Evolutionary conservation across 2,113 vertebrate genomes (phyloP).

Genomic region (Thunnus maccoyii): DNA sequence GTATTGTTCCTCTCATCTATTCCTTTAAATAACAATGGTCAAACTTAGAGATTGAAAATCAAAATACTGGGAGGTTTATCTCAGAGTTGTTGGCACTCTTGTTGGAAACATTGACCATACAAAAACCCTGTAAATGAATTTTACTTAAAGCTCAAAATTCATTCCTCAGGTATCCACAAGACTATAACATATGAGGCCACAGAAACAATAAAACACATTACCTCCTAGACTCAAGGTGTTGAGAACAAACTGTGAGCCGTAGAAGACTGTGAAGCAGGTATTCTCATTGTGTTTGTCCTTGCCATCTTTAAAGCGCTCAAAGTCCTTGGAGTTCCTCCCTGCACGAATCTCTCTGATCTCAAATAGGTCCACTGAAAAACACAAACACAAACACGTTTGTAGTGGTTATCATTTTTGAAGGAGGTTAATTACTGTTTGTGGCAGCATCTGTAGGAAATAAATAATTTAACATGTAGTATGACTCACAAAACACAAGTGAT

Average conservation of each 20-base stretch:
- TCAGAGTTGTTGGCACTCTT: too few relatives aligned
- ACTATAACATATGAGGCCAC: too few relatives aligned
- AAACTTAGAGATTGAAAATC: too few relatives aligned
- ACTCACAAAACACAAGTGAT: not conserved
- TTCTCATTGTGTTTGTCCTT: conserved; percentile 88
- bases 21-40: too few relatives aligned
- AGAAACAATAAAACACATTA: conserved; percentile 62
- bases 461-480: not conserved
- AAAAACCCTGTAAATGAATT: too few relatives aligned
- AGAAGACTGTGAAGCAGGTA: conserved; percentile 93
- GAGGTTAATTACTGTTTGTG: not conserved
- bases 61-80: too few relatives aligned
- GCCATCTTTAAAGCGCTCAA: conserved; percentile 91
- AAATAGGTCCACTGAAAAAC: conserved; percentile 92
- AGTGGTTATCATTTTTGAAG: not conserved
- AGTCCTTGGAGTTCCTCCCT: conserved; percentile 95
- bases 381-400: not conserved
- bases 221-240: conserved; percentile 95
- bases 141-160: too few relatives aligned
- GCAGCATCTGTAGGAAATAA: not conserved
- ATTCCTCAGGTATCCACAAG: too few relatives aligned
- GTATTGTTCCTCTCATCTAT: too few relatives aligned
- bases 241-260: conserved; percentile 94
- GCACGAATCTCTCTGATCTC: conserved; percentile 95
- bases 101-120: too few relatives aligned